Conservation (phyloP, 2,888 invertebrate genomes). For the Phytoseiulus persimilis region DNA sequence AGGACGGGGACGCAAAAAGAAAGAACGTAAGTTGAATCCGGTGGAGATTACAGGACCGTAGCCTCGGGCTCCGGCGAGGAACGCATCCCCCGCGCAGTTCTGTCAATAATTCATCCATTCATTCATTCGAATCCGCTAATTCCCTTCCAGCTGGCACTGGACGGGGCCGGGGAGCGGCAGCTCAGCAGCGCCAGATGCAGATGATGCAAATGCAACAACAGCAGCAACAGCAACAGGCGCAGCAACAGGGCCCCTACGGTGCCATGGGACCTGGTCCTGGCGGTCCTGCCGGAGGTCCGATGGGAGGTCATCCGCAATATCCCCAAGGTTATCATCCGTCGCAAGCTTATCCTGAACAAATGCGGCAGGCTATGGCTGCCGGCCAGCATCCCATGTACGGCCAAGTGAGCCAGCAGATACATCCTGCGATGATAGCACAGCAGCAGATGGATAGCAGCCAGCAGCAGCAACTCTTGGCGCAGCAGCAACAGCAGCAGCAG, state of each 20-base stretch:
- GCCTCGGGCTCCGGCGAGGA: too few relatives aligned
- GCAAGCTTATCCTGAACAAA: slow-evolving; percentile 26
- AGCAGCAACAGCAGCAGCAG: slow-evolving; percentile 34
- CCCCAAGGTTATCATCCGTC: slow-evolving; percentile 15
- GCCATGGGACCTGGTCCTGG: slow-evolving; percentile 21
- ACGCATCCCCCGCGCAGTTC: background rate
- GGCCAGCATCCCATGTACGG: slow-evolving; percentile 31
- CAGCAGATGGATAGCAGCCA: background rate
- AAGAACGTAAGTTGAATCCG: slow-evolving; percentile 8
- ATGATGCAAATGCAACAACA: slow-evolving; percentile 38
- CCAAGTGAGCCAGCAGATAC: slow-evolving; percentile 24
- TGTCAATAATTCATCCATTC: too few relatives aligned
- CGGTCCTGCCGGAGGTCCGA: slow-evolving; percentile 12
- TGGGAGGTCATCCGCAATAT: slow-evolving; percentile 6
- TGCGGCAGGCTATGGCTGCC: slow-evolving; percentile 27
- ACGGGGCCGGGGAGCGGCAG: slow-evolving; percentile 37
- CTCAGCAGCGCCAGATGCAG: slow-evolving; percentile 38
- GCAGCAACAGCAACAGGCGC: slow-evolving; percentile 38
- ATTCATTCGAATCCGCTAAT: background rate
- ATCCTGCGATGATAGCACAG: slow-evolving; percentile 20
- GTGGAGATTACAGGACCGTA: background rate
- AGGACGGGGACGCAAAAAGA: slow-evolving; percentile 37
- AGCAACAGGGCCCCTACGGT: slow-evolving; percentile 39
- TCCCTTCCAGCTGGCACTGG: slow-evolving; percentile 23
- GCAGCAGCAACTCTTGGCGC: background rate